Evolutionary conservation across 1,140 invertebrate genomes (phyloP), one percentile per base, ranked within the genome.

Genomic region (Tetranychus cinnabarinus): DNA sequence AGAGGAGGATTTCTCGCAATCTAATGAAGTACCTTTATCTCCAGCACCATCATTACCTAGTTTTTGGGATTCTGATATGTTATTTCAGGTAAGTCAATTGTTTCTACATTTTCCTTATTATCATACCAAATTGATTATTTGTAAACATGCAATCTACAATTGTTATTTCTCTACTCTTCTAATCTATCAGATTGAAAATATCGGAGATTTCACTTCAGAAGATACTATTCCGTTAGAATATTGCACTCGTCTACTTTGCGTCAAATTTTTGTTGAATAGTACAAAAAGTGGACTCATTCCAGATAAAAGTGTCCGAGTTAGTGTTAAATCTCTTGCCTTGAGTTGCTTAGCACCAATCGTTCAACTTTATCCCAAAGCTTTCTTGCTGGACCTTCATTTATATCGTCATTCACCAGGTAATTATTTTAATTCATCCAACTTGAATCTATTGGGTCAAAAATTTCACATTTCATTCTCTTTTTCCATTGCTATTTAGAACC

Each of bases 291-390:
- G 58, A 46, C 69, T 81, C 48, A 77, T 84, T 56, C 71, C 80
- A 13, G 83, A 83, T 68, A 78, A 79, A 65, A 73, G 71, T 50
- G 80, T 86, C 10, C 75, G 87, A 42, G 84, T 91, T 15, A 89
- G 86, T 62, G 80, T 88, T 0, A 89, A 90, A 74, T 80, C 83
- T 1, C 77, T 88, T 42, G 83, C 86, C 1, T 68, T 90, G 3
- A 80, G 77, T 42, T 88, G 84, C 70, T 67, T 91, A 2, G 77
- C 79, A 2, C 77, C 79, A 54, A 77, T 84, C 39, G 70, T 88
- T 36, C 75, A 75, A 37, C 67, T 88, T 39, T 80, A 81, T 67
- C 85, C 88, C 1, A 73, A 79, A 59, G 70, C 81, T n/a, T 78
- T 86, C 48, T 76, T 80, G 1, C 65, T 79, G 47, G 77, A 77